Conservation (phyloP, 2,113 vertebrate genomes). For the Carassius auratus region DNA sequence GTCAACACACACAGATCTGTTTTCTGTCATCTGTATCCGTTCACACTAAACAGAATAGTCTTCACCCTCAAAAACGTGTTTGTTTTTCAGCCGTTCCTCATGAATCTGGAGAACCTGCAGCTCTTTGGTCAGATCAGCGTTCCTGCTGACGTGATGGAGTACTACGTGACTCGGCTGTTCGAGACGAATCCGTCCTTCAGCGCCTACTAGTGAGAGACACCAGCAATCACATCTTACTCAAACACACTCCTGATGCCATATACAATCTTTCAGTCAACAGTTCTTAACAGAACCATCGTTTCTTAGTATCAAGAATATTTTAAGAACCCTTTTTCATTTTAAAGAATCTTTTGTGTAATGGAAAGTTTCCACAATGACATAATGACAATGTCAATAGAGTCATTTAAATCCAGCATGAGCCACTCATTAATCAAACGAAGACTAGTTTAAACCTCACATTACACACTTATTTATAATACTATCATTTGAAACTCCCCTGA, state of each 20-base stretch:
- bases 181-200: conserved; percentile 66
- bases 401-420: not conserved
- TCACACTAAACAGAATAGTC: not conserved
- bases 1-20: not conserved
- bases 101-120: conserved; percentile 68
- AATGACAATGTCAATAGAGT: not conserved
- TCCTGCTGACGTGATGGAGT: conserved; percentile 61
- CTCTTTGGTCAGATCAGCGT: conserved; percentile 58
- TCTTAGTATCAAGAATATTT: too few species aligned
- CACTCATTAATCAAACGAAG: not conserved
- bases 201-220: conserved; percentile 68
- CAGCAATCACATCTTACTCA: not conserved
- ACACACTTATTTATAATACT: too few species aligned
- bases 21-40: not conserved
- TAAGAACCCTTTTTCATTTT: too few species aligned
- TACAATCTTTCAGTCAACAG: not conserved
- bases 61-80: not conserved
- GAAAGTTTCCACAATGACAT: not conserved
- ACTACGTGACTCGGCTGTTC: conserved; percentile 69
- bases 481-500: too few species aligned
- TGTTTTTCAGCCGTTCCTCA: conserved; percentile 70
- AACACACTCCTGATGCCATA: too few species aligned
- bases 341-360: not conserved
- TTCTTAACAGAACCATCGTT: not conserved
- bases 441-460: not conserved